Conservation (phyloP, 2,888 invertebrate species). For the Drosophila emarginata region DNA sequence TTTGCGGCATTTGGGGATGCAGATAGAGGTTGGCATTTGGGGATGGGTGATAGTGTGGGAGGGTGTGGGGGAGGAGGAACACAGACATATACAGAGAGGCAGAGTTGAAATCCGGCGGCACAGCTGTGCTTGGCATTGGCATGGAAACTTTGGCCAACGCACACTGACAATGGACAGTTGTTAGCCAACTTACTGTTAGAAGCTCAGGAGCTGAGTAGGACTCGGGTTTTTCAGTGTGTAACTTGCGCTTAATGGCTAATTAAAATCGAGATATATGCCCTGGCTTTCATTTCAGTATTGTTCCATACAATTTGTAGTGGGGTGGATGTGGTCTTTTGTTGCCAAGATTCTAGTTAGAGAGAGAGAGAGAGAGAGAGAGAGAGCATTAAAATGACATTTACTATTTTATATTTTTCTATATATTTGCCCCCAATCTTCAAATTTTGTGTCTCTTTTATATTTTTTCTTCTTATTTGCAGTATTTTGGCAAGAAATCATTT, state of each 20-base stretch:
- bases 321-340: slow-evolving; percentile 17
- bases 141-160: slow-evolving; percentile 39
- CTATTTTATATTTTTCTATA: slow-evolving; percentile 35
- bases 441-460: slow-evolving; percentile 19
- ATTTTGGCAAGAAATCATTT: slow-evolving; percentile 80
- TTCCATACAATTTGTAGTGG: slow-evolving; percentile 24
- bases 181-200: not conserved
- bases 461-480: no score
- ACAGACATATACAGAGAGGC: not conserved
- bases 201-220: not conserved
- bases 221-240: slow-evolving; percentile 29
- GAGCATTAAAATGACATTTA: slow-evolving; percentile 63
- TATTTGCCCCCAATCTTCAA: not conserved
- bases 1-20: slow-evolving; percentile 40
- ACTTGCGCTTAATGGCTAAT: slow-evolving; percentile 67
- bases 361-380: slow-evolving; percentile 5
- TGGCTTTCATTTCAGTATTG: slow-evolving; percentile 25
- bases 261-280: slow-evolving; percentile 52
- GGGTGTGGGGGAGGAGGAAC: no score
- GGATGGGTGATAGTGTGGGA: no score
- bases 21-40: not conserved
- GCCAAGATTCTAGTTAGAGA: slow-evolving; percentile 25
- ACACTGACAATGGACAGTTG: slow-evolving; percentile 37
- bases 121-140: slow-evolving; percentile 56
- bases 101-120: slow-evolving; percentile 38